Conservation (phyloP, 2,797 vertebrate genomes). For the Pelobates cultripes region DNA sequence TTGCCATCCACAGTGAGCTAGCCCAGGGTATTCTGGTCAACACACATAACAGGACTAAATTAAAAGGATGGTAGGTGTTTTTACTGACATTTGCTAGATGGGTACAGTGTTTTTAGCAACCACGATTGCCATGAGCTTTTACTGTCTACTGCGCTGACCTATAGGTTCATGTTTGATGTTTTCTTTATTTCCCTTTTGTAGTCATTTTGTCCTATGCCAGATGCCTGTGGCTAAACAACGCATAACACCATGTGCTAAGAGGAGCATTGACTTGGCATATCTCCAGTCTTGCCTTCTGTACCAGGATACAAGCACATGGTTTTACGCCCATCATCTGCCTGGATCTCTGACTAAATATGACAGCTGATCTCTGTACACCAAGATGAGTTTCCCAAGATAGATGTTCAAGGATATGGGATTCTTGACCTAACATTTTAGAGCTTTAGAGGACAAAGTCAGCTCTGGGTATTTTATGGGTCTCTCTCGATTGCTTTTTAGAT, state of each 20-base stretch:
- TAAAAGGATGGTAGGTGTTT: no score
- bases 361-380: conserved; percentile 38
- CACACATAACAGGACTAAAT: no score
- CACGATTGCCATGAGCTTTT: conserved; percentile 15
- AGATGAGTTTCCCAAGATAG: conserved; percentile 24
- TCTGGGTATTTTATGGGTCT: conserved; percentile 12
- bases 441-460: conserved; percentile 1
- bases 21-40: no score
- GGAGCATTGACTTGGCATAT: conserved; percentile 33
- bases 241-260: conserved; percentile 40
- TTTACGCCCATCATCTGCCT: conserved; percentile 42
- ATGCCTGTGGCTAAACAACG: conserved; percentile 45
- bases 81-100: no score
- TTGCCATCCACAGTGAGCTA: no score
- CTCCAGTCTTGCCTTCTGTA: conserved; percentile 54
- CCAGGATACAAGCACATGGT: conserved; percentile 43
- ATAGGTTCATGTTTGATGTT: conserved; percentile 16
- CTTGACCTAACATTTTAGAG: conserved; percentile 26
- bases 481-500: background rate
- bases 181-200: conserved; percentile 35
- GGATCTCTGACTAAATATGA: conserved; percentile 39
- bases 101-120: no score
- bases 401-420: conserved; percentile 28
- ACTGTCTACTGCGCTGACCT: conserved; percentile 10
- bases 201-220: conserved; percentile 42